Conservation (phyloP, 1,140 invertebrate genomes). For the Holotrichia oblita region DNA sequence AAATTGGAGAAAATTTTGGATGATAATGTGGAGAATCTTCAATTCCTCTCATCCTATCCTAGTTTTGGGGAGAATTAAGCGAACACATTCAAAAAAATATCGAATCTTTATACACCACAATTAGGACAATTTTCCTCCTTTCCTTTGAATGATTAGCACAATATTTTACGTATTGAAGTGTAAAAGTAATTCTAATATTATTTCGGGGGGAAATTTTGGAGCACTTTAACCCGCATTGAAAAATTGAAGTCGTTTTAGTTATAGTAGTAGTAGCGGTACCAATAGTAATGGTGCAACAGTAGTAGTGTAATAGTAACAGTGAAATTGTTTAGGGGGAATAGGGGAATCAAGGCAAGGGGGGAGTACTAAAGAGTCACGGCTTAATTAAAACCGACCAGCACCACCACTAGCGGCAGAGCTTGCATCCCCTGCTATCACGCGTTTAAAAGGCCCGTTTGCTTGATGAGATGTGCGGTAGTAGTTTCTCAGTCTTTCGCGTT, state of each 20-base stretch:
- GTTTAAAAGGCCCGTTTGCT: background rate
- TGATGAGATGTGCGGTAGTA: background rate
- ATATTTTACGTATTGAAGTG: no score
- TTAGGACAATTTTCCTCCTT: no score
- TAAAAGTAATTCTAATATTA: no score
- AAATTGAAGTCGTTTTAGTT: background rate
- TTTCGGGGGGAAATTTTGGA: no score
- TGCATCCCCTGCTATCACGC: background rate
- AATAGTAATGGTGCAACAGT: background rate
- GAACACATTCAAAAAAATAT: no score
- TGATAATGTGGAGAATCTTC: no score
- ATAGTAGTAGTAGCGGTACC: background rate
- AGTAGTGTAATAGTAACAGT: background rate
- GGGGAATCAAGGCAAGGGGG: background rate
- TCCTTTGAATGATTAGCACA: no score
- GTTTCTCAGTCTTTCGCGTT: conserved; percentile 5
- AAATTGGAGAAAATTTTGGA: no score
- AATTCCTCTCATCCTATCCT: no score
- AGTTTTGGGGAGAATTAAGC: no score
- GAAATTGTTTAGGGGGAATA: background rate
- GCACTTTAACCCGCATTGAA: background rate
- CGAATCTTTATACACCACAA: no score
- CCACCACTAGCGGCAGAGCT: background rate
- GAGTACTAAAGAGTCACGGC: background rate
- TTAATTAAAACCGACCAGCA: conserved; percentile 1